phyloP scores from a whole-genome alignment of 2,113 vertebrate species.

The Hemiscyllium ocellatum region DNA sequence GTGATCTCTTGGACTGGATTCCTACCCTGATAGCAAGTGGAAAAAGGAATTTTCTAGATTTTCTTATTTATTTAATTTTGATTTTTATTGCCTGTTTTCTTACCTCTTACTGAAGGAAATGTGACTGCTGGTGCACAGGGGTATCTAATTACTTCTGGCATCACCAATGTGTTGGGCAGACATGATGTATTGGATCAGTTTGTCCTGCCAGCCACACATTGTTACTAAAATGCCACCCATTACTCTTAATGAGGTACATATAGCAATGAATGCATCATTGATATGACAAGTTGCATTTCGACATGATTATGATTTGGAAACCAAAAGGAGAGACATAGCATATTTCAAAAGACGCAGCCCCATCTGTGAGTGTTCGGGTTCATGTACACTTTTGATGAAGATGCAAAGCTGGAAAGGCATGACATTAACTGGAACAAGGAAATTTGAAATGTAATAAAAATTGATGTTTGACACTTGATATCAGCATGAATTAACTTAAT shows the following conservation, averaged over 20 bases:
- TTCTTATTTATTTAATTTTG: background rate
- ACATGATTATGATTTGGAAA: background rate
- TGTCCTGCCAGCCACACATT: background rate
- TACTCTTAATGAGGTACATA: background rate
- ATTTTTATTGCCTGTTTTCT: background rate
- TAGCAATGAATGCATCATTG: background rate
- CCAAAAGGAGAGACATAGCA: background rate
- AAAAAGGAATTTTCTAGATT: background rate
- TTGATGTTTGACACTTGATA: background rate
- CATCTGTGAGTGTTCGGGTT: background rate
- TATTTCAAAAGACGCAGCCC: background rate
- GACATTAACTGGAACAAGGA: background rate
- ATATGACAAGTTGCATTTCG: background rate
- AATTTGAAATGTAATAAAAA: background rate
- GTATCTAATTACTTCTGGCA: background rate
- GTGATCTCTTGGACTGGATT: background rate
- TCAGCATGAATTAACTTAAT: no score
- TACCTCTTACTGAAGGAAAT: background rate
- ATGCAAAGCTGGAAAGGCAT: background rate
- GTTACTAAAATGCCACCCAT: background rate
- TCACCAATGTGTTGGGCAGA: background rate
- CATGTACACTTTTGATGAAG: background rate
- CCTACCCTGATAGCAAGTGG: background rate
- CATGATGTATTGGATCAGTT: background rate
- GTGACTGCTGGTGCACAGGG: background rate